Conservation (phyloP, 2,888 invertebrate species). For the Unio delphinus region DNA sequence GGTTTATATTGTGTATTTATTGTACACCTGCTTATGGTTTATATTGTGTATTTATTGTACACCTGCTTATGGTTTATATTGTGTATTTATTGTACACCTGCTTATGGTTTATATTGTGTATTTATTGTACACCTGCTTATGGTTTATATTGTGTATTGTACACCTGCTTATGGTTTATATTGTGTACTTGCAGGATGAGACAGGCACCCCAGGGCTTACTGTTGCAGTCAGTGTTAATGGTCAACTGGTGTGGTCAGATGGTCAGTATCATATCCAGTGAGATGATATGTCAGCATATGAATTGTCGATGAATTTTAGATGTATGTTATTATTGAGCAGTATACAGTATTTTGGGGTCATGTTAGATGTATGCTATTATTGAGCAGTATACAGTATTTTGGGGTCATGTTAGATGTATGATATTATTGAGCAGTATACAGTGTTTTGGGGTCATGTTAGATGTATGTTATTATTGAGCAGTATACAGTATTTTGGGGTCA, state of each 20-base stretch:
- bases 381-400: too few species aligned
- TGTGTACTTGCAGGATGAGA: conserved; percentile 59
- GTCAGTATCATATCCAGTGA: conserved; percentile 38
- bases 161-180: background rate
- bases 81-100: background rate
- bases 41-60: too few species aligned
- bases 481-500: too few species aligned
- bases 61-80: background rate
- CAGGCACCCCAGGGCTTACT: conserved; percentile 72
- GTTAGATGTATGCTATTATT: too few species aligned
- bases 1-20: background rate
- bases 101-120: background rate
- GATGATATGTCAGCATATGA: background rate
- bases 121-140: background rate
- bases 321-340: too few species aligned
- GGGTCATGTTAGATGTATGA: too few species aligned
- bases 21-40: background rate
- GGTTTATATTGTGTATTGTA: background rate
- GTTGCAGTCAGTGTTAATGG: conserved; percentile 74
- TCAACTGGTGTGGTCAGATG: conserved; percentile 72
- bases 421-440: too few species aligned
- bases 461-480: too few species aligned
- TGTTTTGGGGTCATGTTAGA: too few species aligned
- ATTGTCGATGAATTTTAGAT: too few species aligned
- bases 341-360: too few species aligned